Evolutionary conservation across 1,140 invertebrate genomes (phyloP).

Genomic region (Phymastichus coffea): DNA sequence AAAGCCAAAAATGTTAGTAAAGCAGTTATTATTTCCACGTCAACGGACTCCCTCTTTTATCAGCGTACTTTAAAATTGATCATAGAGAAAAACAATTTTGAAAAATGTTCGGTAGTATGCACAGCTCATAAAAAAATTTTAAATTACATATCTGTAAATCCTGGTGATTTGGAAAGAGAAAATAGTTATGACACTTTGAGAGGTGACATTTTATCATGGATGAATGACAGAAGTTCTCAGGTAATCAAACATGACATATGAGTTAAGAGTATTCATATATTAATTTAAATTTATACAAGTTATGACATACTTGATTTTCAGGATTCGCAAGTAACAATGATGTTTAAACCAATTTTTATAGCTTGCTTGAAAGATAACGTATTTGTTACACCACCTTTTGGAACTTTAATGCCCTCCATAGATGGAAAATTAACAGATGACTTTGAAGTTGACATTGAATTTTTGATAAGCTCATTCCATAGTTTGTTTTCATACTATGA

Average conservation of each 20-base stretch:
- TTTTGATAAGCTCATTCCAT: constrained; percentile 62
- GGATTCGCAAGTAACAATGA: constrained; percentile 61
- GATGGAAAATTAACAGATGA: constrained; percentile 51
- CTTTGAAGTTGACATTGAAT: constrained; percentile 48
- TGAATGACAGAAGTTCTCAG: constrained; percentile 54
- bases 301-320: constrained; percentile 41
- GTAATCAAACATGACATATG: too few relatives aligned
- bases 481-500: constrained; percentile 62
- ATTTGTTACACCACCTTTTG: constrained; percentile 67
- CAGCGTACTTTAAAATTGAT: constrained; percentile 54
- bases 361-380: constrained; percentile 61
- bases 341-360: constrained; percentile 65
- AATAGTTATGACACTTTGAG: constrained; percentile 53
- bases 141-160: constrained; percentile 34
- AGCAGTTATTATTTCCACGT: constrained; percentile 59
- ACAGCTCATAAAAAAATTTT: constrained; percentile 53
- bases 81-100: constrained; percentile 58
- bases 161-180: constrained; percentile 30
- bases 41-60: constrained; percentile 53
- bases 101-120: constrained; percentile 57
- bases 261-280: neutral
- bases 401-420: constrained; percentile 62
- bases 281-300: neutral
- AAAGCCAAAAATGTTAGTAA: constrained; percentile 50
- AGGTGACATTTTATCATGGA: constrained; percentile 56